Conservation (phyloP, 2,113 vertebrate genomes). For the Abramis brama region DNA sequence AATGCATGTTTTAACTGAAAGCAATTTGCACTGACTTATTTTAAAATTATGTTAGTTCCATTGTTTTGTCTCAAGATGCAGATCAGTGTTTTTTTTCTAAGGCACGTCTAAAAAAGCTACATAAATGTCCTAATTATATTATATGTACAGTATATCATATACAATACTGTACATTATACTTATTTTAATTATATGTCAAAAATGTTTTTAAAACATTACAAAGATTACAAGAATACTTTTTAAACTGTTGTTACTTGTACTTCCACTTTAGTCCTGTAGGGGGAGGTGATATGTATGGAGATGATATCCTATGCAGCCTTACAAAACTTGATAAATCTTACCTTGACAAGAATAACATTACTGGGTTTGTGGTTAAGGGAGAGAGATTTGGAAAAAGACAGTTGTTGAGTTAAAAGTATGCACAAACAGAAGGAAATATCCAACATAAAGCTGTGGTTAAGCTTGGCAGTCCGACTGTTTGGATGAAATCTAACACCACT, state of each 20-base stretch:
- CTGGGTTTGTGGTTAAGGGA: slow-evolving; percentile 5
- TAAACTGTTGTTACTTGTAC: background rate
- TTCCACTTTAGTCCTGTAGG: background rate
- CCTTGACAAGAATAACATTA: slow-evolving; percentile 1
- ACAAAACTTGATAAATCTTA: background rate
- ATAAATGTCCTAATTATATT: no score
- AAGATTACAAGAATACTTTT: no score
- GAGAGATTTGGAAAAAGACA: background rate
- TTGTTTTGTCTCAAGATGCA: no score
- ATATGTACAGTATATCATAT: no score
- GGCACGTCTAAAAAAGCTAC: no score
- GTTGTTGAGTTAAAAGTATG: slow-evolving; percentile 19
- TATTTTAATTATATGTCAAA: no score
- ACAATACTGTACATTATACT: no score
- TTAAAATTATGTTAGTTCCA: no score
- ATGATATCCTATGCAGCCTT: background rate
- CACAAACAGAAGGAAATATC: background rate
- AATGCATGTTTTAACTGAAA: no score
- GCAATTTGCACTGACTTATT: no score
- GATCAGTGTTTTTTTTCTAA: no score
- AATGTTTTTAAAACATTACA: no score
- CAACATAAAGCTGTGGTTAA: slow-evolving; percentile 27
- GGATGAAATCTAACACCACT: slow-evolving; percentile 20
- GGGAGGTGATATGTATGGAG: background rate
- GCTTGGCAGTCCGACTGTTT: background rate